A percentile compares a stretch with the other conserved stretches of the same genome.
phyloP scores from a whole-genome alignment of 2,888 invertebrate genomes.

The Andrena praecox region DNA sequence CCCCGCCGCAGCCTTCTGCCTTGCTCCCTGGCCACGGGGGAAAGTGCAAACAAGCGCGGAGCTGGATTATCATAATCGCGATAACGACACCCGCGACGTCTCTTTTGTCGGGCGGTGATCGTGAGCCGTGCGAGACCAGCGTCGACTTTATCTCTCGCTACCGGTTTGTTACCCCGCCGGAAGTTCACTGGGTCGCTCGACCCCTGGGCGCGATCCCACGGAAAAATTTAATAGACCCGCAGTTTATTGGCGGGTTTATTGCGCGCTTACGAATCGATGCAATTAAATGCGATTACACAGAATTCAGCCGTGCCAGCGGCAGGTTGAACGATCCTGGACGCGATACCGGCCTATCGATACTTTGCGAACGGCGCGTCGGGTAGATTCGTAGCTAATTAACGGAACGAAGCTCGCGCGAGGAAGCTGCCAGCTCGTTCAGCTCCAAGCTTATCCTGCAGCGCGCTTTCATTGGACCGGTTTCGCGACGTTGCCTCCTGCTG shows the following conservation, averaged over 20 bases:
- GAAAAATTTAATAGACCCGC: conserved; percentile 37
- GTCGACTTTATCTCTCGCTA: conserved; percentile 27
- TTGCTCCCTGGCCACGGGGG: conserved; percentile 17
- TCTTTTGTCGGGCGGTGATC: conserved; percentile 67
- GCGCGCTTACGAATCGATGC: conserved; percentile 33
- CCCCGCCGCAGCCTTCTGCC: not conserved
- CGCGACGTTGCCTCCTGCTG: conserved; percentile 16
- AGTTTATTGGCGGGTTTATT: conserved; percentile 12
- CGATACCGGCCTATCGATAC: conserved; percentile 32
- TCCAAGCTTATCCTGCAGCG: conserved; percentile 11
- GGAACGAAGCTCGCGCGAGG: conserved; percentile 68
- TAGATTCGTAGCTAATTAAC: conserved; percentile 76
- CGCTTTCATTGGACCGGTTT: conserved; percentile 56
- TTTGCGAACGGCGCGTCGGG: conserved; percentile 61
- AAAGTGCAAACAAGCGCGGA: conserved; percentile 78
- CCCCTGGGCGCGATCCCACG: not conserved
- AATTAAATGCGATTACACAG: conserved; percentile 52
- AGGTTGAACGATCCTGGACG: conserved; percentile 28
- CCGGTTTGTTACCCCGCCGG: conserved; percentile 19
- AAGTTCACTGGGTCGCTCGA: not conserved
- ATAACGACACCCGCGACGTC: conserved; percentile 75
- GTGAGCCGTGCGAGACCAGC: conserved; percentile 14
- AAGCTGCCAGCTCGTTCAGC: conserved; percentile 20
- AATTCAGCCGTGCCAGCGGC: conserved; percentile 23
- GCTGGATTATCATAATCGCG: conserved; percentile 81